These are phyloP conservation scores for Hymenochirus boettgeri DNA, from an alignment of 2,113 vertebrate genomes.

Conservation along the genomic window DNA sequence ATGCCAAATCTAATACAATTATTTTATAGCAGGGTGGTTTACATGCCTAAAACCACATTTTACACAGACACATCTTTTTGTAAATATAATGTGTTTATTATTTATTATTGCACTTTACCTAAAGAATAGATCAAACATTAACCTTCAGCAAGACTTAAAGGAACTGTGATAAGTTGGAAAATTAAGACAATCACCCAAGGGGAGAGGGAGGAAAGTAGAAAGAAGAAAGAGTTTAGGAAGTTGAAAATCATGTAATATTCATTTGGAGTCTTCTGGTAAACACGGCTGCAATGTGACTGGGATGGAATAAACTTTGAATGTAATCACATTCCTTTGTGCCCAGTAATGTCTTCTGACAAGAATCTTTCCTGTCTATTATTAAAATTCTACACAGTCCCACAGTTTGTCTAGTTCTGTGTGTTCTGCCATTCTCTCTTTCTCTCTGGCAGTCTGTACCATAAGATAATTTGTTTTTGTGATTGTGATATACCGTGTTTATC, in stretches of 20 bases:
- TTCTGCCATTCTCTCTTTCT: background rate
- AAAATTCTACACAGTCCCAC: conserved; percentile 38
- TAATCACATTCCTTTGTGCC: conserved; percentile 40
- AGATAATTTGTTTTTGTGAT: conserved; percentile 32
- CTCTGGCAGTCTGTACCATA: conserved; percentile 33
- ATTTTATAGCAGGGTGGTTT: too few species aligned
- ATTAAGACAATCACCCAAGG: conserved; percentile 18
- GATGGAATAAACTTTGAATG: conserved; percentile 24
- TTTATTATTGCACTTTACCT: too few species aligned
- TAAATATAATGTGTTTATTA: too few species aligned
- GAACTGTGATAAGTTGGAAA: conserved; percentile 22
- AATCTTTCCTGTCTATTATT: conserved; percentile 43
- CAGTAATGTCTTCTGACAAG: conserved; percentile 41
- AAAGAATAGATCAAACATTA: too few species aligned
- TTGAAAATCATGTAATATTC: conserved; percentile 34
- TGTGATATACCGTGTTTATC: conserved; percentile 35
- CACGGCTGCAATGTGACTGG: conserved; percentile 26
- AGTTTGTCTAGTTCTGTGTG: background rate
- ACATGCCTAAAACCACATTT: too few species aligned
- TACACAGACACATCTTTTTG: too few species aligned
- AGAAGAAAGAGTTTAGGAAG: conserved; percentile 23
- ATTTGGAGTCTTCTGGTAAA: conserved; percentile 36
- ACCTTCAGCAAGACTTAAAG: conserved; percentile 3
- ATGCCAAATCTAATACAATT: too few species aligned
- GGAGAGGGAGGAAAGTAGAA: background rate